Evolutionary conservation across 2,113 vertebrate genomes (phyloP), one percentile per base, ranked within the genome.

Genomic region (Physeter macrocephalus): DNA sequence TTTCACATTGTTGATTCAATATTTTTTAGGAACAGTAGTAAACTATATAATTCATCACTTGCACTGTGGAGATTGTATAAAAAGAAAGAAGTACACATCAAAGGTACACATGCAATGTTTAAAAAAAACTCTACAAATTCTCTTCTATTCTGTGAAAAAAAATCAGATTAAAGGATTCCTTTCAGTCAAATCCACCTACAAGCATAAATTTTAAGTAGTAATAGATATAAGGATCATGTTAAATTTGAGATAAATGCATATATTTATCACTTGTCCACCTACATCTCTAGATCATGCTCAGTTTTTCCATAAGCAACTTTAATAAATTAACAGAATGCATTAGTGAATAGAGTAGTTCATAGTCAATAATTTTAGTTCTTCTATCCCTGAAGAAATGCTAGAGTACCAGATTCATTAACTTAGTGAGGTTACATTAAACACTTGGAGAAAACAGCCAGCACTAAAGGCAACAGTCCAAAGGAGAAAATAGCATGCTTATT

Each of bases 401-500:
- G 66, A 80, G 36, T 74, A 52, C 81, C 72, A 72, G 43, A 49
- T 86, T 90, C 80, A 90, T 85, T 94, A 86, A 90, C 36, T 66
- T 90, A 86, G 86, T 94, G 81, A 96, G 66, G 14, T 80, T 66
- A 80, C 43, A 80, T 86, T 57, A 78, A 66, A 90, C 74, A 93
- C 57, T 74, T 74, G 54, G 78, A 62, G 41, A 57, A 72, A 86
- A 54, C 5, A 39, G 27, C 64, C 36, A 41, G 36, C 43, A 57
- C 18, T 18, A 43, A 93, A 90, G 71, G 64, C 54, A 94, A 57
- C 39, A 15, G 36, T 59, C 46, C 66, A 59, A 66, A 71, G 17
- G 89, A 88, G 46, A 66, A 81, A 81, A 57, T 29, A 69, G 20
- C 78, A 69, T 0, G 5, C 29, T 90, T 57, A 81, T 46, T 25